Evolutionary conservation across 2,888 invertebrate species (phyloP).

Genomic region (Apodemia mormo): DNA sequence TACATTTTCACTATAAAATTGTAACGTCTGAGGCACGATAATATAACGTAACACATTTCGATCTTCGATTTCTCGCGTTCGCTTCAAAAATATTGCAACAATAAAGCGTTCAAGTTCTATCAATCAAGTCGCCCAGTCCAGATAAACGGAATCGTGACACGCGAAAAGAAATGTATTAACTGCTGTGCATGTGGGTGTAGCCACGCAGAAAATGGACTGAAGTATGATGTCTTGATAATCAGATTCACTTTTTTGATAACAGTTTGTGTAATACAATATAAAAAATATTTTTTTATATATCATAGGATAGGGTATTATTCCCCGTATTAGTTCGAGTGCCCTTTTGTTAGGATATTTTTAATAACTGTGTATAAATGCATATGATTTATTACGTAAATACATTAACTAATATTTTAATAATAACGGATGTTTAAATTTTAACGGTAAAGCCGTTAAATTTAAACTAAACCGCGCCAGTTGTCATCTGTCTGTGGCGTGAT

Average conservation of each 20-base stretch:
- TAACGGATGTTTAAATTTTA: too few relatives aligned
- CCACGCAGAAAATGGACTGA: conserved; percentile 32
- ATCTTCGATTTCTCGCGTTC: conserved; percentile 6
- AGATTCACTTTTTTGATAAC: conserved; percentile 32
- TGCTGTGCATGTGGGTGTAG: conserved; percentile 26
- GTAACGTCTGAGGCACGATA: conserved; percentile 1
- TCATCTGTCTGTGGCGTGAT: too few relatives aligned
- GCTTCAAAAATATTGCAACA: conserved; percentile 3
- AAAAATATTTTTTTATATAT: not conserved
- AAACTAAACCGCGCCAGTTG: too few relatives aligned
- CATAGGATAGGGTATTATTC: too few relatives aligned
- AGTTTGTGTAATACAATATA: conserved; percentile 17
- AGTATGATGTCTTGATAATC: conserved; percentile 32
- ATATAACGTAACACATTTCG: not conserved
- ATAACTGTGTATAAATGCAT: too few relatives aligned
- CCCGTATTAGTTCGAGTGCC: too few relatives aligned
- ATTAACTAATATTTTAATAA: too few relatives aligned
- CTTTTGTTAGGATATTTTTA: too few relatives aligned
- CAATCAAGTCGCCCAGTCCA: conserved; percentile 26
- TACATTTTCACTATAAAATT: not conserved
- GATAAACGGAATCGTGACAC: conserved; percentile 27
- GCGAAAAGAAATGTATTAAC: conserved; percentile 31
- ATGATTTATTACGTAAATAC: too few relatives aligned
- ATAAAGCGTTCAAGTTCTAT: conserved; percentile 20
- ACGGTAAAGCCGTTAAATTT: too few relatives aligned